Base-by-base conservation (phyloP, 2,113 vertebrate species). In the Neodontobutis hainanensis region DNA sequence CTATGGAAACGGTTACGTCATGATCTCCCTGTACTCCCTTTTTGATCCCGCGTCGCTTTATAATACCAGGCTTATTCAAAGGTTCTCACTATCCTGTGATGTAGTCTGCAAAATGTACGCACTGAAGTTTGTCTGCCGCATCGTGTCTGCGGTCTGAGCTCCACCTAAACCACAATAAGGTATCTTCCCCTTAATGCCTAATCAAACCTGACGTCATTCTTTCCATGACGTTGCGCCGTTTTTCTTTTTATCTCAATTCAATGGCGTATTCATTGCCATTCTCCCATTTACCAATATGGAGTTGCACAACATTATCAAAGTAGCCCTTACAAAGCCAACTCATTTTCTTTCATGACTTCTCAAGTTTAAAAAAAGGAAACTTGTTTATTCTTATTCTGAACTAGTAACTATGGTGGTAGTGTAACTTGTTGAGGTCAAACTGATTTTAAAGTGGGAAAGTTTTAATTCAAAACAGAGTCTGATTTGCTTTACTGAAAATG, bases 161-260 rank as follows among this genome's bases (percentile, higher is more conserved):
- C 85, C 87, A 77, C 89, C 88, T 75, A 67, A 47, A 68, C 80
- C 71, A 43, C 80, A 81, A 65, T 67, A 75, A 68, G 81, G 88
- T 86, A 55, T 34, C 52, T 91, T 92, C 92, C 86, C 87, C 86
- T 83, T 68, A 69, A 78, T 79, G 84, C 78, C 89, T 91, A 90
- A 92, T 94, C 89, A 88, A 89, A 88, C 90, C 86, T 92, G 91
- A 93, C 92, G 93, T 94, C 92, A 93, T 86, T 93, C 65, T 94
- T 94, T 94, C 93, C 93, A 93, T 94, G 92, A 94, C 91, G 93
- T 93, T 77, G 85, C 68, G 75, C 78, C 62, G 84, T 76, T 90
- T 79, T 78, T 64, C 59, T 59, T 52, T 68, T 68, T 64, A 59
- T 69, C 61, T 55, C 46, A 49, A 78, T 70, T 88, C 77, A 87